A percentile compares a stretch with the other conserved stretches of the same genome.
Conservation (phyloP, 2,888 invertebrate species). For the Drosophila gaucha region DNA sequence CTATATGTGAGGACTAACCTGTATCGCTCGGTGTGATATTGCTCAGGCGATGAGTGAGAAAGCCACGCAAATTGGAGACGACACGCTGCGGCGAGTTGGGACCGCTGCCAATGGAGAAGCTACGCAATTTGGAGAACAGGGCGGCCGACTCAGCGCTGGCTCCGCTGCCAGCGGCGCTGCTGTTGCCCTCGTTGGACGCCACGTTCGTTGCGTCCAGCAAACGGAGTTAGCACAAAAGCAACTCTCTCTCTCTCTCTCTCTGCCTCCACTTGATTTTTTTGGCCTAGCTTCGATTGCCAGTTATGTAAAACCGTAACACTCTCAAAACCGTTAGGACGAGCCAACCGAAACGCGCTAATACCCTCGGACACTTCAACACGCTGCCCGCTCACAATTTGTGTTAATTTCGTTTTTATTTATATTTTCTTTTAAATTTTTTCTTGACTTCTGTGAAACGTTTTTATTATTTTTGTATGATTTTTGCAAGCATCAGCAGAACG, state of each 20-base stretch:
- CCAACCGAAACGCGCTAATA: slow-evolving; percentile 25
- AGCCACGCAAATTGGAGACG: slow-evolving; percentile 90
- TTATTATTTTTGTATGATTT: slow-evolving; percentile 18
- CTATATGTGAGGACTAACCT: slow-evolving; percentile 86
- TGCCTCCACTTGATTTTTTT: background rate
- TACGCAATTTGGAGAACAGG: slow-evolving; percentile 88
- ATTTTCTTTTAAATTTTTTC: slow-evolving; percentile 1
- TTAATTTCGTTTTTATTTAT: background rate
- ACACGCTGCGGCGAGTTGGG: slow-evolving; percentile 89
- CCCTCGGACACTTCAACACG: slow-evolving; percentile 20
- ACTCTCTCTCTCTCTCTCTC: background rate
- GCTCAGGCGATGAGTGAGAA: slow-evolving; percentile 88
- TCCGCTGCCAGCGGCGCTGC: slow-evolving; percentile 84
- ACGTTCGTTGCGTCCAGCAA: slow-evolving; percentile 60
- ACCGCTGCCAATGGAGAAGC: slow-evolving; percentile 88
- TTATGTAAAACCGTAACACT: slow-evolving; percentile 9
- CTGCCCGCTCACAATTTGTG: slow-evolving; percentile 5
- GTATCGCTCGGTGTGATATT: slow-evolving; percentile 89
- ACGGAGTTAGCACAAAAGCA: slow-evolving; percentile 5
- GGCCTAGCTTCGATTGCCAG: background rate
- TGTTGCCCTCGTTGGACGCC: slow-evolving; percentile 85
- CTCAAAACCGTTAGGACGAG: background rate
- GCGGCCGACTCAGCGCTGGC: slow-evolving; percentile 86
- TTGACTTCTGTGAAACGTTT: too few species aligned
- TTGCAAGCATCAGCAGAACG: slow-evolving; percentile 77